Conservation (phyloP, 1,140 invertebrate genomes). For the Drosophila ogumai region DNA sequence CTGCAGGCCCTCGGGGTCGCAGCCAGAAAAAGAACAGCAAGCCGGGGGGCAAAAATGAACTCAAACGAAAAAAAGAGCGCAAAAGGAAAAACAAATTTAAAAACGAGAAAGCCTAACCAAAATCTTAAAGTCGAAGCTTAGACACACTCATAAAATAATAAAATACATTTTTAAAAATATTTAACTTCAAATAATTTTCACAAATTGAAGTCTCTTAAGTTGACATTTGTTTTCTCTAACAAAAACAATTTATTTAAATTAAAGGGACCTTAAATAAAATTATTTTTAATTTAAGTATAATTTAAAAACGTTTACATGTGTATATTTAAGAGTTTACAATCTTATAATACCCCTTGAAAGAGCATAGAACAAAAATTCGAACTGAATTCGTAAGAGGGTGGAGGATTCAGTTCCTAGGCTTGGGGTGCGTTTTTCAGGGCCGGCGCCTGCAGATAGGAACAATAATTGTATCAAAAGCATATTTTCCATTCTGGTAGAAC, state of each 20-base stretch:
- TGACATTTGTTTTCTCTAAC: too few species aligned
- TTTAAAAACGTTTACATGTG: neutral
- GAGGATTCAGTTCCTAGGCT: conserved; percentile 52
- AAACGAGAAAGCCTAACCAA: conserved; percentile 19
- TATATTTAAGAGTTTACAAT: neutral
- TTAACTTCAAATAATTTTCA: neutral
- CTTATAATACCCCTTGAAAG: neutral
- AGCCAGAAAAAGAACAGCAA: conserved; percentile 42
- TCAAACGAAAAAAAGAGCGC: conserved; percentile 58
- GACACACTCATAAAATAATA: neutral
- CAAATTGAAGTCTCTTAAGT: too few species aligned
- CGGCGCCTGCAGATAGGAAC: conserved; percentile 79
- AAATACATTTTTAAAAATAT: neutral
- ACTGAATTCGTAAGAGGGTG: conserved; percentile 33
- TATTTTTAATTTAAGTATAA: too few species aligned
- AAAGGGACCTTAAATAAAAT: accelerated
- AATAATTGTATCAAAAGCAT: conserved; percentile 85
- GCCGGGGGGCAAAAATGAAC: conserved; percentile 67
- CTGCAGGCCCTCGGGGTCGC: conserved; percentile 45
- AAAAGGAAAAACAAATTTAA: conserved; percentile 63
- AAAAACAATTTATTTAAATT: neutral
- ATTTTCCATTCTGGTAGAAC: conserved; percentile 85
- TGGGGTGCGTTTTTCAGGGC: conserved; percentile 56
- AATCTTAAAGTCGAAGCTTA: neutral
- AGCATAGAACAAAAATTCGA: conserved; percentile 29